Conservation (phyloP, 2,888 invertebrate species). For the Hydroisotoma schaefferi region DNA sequence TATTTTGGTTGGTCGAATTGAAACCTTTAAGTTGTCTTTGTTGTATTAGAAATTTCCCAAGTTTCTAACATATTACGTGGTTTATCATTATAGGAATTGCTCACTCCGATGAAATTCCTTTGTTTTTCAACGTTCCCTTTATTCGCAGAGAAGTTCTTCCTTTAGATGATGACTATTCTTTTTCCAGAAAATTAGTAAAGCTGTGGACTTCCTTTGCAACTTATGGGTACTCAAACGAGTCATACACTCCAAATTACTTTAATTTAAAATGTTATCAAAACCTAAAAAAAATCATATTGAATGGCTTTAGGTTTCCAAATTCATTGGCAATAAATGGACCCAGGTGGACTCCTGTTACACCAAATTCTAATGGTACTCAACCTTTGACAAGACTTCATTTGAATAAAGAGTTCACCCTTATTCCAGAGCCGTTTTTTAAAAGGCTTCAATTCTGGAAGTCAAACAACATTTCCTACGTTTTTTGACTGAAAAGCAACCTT, state of each 20-base stretch:
- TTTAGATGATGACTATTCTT: slow-evolving; percentile 34
- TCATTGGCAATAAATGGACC: slow-evolving; percentile 9
- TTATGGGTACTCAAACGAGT: slow-evolving; percentile 34
- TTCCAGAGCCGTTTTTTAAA: slow-evolving; percentile 40
- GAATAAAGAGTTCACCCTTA: slow-evolving; percentile 27
- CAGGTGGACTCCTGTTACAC: slow-evolving; percentile 13
- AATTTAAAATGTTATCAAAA: too few species aligned
- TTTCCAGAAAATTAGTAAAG: slow-evolving; percentile 29
- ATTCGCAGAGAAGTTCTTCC: slow-evolving; percentile 23
- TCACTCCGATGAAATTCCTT: slow-evolving; percentile 36
- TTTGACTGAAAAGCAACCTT: too few species aligned
- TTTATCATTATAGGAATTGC: slow-evolving; percentile 5
- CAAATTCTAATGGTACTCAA: slow-evolving; percentile 12
- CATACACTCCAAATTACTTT: too few species aligned
- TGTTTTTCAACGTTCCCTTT: slow-evolving; percentile 32
- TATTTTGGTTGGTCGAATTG: slow-evolving; percentile 20
- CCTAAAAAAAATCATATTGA: background rate
- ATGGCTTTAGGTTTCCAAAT: slow-evolving; percentile 19
- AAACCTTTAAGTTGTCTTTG: too few species aligned
- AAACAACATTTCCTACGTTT: slow-evolving; percentile 29
- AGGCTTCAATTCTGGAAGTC: slow-evolving; percentile 41
- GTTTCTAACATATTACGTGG: background rate
- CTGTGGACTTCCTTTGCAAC: slow-evolving; percentile 35
- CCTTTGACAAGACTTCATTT: slow-evolving; percentile 27
- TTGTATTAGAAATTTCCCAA: background rate